phyloP scores from a whole-genome alignment of 2,797 vertebrate species.

The Dendrocincla fuliginosa region DNA sequence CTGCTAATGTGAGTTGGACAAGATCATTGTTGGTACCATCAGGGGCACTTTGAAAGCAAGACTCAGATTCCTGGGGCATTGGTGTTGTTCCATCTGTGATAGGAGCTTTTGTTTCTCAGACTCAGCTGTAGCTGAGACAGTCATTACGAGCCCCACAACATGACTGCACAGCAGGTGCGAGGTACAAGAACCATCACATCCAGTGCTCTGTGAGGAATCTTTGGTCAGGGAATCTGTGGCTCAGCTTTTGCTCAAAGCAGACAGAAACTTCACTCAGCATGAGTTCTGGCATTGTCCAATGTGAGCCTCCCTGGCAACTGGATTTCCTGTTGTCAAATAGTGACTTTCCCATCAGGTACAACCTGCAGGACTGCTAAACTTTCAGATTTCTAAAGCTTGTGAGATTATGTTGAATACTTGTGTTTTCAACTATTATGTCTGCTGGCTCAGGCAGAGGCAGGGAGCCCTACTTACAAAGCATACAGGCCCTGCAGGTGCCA shows the following conservation, averaged over 20 bases:
- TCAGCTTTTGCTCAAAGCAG: background rate
- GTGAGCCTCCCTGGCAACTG: rapidly evolving
- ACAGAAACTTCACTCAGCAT: background rate
- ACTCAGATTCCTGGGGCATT: background rate
- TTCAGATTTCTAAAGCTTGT: background rate
- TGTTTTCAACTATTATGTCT: background rate
- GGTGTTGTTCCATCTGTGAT: background rate
- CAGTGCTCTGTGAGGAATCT: background rate
- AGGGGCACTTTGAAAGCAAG: constrained; percentile 17
- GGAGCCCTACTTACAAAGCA: background rate
- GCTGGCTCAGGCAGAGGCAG: background rate
- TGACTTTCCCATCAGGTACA: background rate
- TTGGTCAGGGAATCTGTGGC: background rate
- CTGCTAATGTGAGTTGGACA: constrained; percentile 32
- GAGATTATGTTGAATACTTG: background rate
- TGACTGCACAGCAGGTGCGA: rapidly evolving
- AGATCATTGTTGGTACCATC: background rate
- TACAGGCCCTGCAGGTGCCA: rapidly evolving
- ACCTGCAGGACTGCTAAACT: background rate
- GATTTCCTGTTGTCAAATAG: background rate
- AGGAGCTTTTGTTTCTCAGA: background rate
- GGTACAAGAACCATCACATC: background rate
- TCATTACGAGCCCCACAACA: rapidly evolving
- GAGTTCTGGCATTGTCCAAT: background rate
- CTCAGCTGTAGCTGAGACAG: background rate